Evolutionary conservation across 2,888 invertebrate genomes (phyloP).

Genomic region (Empis livida): DNA sequence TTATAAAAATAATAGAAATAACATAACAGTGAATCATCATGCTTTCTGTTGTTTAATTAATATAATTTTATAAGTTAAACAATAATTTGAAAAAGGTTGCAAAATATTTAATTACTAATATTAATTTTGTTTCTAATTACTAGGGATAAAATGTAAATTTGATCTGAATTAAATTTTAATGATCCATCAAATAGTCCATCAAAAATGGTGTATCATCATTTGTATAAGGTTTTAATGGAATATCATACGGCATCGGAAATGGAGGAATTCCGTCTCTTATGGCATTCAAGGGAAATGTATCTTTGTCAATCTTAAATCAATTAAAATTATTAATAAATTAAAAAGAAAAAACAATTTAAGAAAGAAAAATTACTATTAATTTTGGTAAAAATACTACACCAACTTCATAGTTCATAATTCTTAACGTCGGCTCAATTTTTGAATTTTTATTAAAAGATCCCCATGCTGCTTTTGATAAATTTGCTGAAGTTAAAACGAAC

Average conservation of each 20-base stretch:
- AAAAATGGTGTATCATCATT: slow-evolving; percentile 57
- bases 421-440: slow-evolving; percentile 43
- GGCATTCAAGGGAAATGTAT: slow-evolving; percentile 43
- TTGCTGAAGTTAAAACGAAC: slow-evolving; percentile 84
- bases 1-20: no score
- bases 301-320: slow-evolving; percentile 42
- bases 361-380: slow-evolving; percentile 61
- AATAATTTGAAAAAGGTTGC: no score
- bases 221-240: slow-evolving; percentile 62
- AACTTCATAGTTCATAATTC: slow-evolving; percentile 79
- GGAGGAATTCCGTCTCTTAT: slow-evolving; percentile 29
- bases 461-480: slow-evolving; percentile 97
- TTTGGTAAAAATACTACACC: slow-evolving; percentile 81
- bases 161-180: no score
- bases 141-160: no score
- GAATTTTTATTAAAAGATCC: slow-evolving; percentile 51
- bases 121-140: no score
- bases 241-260: slow-evolving; percentile 65
- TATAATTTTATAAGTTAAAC: no score
- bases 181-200: slow-evolving; percentile 40
- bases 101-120: no score
- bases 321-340: slow-evolving; percentile 3
- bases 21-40: no score
- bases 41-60: no score
- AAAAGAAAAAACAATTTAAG: background rate